Evolutionary conservation across 2,113 vertebrate genomes (phyloP), one percentile per base, ranked within the genome.

Genomic region (Fulmarus glacialis): DNA sequence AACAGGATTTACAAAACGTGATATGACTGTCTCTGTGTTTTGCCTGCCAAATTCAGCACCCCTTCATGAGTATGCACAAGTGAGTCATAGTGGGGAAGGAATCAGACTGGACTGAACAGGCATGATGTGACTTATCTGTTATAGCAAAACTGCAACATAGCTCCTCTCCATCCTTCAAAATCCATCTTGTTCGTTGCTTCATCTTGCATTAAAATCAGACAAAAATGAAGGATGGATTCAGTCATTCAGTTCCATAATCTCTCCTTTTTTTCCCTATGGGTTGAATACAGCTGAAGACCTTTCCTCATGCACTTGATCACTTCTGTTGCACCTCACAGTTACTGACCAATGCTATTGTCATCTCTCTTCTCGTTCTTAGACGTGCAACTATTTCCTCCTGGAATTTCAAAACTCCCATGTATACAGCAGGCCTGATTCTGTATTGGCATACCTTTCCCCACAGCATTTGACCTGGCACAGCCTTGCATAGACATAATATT

Each of bases 31-130:
- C 21, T 92, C 80, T 74, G 63, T 84, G 73, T 40, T 96, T 97
- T 97, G 95, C 73, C 91, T 95, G 96, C 73, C 91, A 97, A 94
- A 96, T 93, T 94, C 78, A 82, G 73, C 70, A 82, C 40, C 81
- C 60, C 40, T 82, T 95, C 77, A 67, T 67, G 64, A 89, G 52
- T 50, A 75, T 55, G 42, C 43, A 91, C 9, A 42, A 88, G 43
- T 64, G 67, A 96, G 26, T 89, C 60, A 83, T 70, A 52, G 26
- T 2, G 50, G 67, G 26, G 59, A 83, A 95, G 50, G 74, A 83
- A 74, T 90, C 82, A 88, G 42, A 55, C 88, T 89, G 90, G 82
- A 84, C 66, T 56, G 27, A 91, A 36, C 17, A 92, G 53, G 15
- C 50, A 24, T 38, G 36, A 60, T 72, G 66, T 64, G 73, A 91